These are phyloP conservation scores for Platichthys stellatus DNA, from an alignment of 2,113 vertebrate genomes.

Conservation along the genomic window DNA sequence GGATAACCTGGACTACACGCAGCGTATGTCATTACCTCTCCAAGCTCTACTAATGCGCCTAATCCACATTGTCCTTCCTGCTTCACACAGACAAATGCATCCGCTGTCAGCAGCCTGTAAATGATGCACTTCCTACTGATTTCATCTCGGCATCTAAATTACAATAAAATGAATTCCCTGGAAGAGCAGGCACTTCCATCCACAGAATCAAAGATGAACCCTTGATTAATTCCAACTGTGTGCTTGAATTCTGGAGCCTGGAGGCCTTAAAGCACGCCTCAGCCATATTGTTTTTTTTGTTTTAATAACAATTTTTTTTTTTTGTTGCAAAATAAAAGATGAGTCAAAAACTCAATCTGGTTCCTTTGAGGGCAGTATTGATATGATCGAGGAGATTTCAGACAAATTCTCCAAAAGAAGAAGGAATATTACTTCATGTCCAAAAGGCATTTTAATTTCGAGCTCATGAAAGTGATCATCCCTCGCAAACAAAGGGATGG, in stretches of 20 bases:
- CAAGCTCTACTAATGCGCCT: slow-evolving; percentile 22
- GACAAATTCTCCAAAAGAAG: slow-evolving; percentile 41
- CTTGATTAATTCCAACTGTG: slow-evolving; percentile 36
- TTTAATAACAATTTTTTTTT: slow-evolving; percentile 30
- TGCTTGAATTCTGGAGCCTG: slow-evolving; percentile 25
- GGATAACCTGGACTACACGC: slow-evolving; percentile 26
- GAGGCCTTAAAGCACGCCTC: slow-evolving; percentile 21
- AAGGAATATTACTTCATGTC: slow-evolving; percentile 33
- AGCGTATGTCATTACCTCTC: slow-evolving; percentile 40
- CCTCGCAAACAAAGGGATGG: slow-evolving; percentile 7
- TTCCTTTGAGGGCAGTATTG: slow-evolving; percentile 38
- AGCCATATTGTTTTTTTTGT: slow-evolving; percentile 36
- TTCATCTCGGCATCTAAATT: slow-evolving; percentile 27
- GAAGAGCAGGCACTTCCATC: not conserved
- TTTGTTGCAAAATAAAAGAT: not conserved
- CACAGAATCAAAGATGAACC: slow-evolving; percentile 18
- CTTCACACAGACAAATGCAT: slow-evolving; percentile 5
- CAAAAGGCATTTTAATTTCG: slow-evolving; percentile 47
- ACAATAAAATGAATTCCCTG: slow-evolving; percentile 38
- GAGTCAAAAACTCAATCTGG: slow-evolving; percentile 37
- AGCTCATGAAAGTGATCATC: slow-evolving; percentile 30
- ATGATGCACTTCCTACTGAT: slow-evolving; percentile 6
- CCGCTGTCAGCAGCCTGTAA: slow-evolving; percentile 19
- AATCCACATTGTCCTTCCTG: slow-evolving; percentile 23
- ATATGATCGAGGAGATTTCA: slow-evolving; percentile 56